These are phyloP conservation scores for Alloplasta piceator DNA, from an alignment of 2,888 invertebrate species.

Conservation along the genomic window DNA sequence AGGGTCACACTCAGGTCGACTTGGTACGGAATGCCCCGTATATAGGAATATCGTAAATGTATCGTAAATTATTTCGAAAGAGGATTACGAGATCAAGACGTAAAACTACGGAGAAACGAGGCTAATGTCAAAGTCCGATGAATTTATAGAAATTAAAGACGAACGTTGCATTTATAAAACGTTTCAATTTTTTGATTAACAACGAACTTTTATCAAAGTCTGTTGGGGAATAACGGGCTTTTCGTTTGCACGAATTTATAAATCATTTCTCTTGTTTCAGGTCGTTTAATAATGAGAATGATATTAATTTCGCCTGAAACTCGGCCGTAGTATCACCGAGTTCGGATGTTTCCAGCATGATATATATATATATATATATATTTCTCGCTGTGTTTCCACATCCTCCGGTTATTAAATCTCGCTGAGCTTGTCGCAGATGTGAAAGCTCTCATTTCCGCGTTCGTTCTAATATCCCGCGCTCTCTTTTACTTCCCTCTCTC, in stretches of 20 bases:
- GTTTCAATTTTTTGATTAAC: not conserved
- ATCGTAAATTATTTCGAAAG: not conserved
- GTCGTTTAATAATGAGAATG: not conserved
- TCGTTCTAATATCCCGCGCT: not conserved
- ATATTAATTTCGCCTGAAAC: conserved; percentile 16
- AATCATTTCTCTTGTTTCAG: not conserved
- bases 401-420: conserved; percentile 55
- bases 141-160: conserved; percentile 32
- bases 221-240: no score
- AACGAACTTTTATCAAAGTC: not conserved
- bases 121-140: conserved; percentile 46
- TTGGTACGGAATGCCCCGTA: no score
- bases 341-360: conserved; percentile 31
- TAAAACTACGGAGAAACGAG: conserved; percentile 10
- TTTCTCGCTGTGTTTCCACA: conserved; percentile 2
- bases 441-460: conserved; percentile 49
- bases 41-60: not conserved
- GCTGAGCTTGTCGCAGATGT: conserved; percentile 56
- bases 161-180: not conserved
- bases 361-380: no score
- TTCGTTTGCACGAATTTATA: not conserved
- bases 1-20: no score
- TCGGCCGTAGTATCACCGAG: conserved; percentile 23
- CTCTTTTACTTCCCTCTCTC: not conserved
- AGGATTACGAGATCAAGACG: conserved; percentile 18